These are phyloP conservation scores for Diorhabda carinulata DNA, from an alignment of 1,140 invertebrate species.

Conservation along the genomic window DNA sequence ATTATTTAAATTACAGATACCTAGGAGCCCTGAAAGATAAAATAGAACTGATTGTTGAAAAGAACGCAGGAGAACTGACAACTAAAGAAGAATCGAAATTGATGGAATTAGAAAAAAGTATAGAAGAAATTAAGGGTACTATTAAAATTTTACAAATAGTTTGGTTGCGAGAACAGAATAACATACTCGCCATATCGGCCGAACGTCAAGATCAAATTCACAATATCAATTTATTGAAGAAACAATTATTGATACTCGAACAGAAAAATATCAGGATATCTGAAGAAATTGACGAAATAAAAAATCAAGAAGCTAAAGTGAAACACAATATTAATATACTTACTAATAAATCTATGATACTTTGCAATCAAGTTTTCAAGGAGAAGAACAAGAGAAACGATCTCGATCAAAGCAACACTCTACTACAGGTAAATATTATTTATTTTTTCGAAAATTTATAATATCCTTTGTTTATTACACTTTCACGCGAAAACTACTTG, in stretches of 20 bases:
- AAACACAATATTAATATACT: conserved; percentile 57
- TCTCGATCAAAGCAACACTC: conserved; percentile 59
- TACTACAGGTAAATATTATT: conserved; percentile 45
- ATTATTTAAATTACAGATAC: conserved; percentile 34
- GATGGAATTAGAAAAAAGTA: conserved; percentile 57
- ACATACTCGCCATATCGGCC: conserved; percentile 61
- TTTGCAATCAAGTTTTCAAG: conserved; percentile 58
- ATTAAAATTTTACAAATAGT: conserved; percentile 62
- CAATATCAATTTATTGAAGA: conserved; percentile 63
- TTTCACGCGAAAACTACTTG: no score
- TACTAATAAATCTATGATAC: conserved; percentile 56
- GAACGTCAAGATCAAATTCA: conserved; percentile 62
- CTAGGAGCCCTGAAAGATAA: neutral
- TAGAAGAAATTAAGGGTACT: conserved; percentile 55
- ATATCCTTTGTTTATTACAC: no score
- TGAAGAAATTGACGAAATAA: conserved; percentile 57
- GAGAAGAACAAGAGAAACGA: conserved; percentile 56
- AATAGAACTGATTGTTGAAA: neutral
- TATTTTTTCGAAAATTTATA: neutral
- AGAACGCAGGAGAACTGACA: neutral
- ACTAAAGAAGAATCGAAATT: conserved; percentile 53
- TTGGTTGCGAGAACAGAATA: conserved; percentile 71
- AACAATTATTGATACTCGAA: conserved; percentile 71
- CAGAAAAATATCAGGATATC: conserved; percentile 68
- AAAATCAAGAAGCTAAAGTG: conserved; percentile 55